A percentile compares a stretch with the other conserved stretches of the same genome.
Conservation (phyloP, 2,113 vertebrate genomes). For the Heterotis niloticus region DNA sequence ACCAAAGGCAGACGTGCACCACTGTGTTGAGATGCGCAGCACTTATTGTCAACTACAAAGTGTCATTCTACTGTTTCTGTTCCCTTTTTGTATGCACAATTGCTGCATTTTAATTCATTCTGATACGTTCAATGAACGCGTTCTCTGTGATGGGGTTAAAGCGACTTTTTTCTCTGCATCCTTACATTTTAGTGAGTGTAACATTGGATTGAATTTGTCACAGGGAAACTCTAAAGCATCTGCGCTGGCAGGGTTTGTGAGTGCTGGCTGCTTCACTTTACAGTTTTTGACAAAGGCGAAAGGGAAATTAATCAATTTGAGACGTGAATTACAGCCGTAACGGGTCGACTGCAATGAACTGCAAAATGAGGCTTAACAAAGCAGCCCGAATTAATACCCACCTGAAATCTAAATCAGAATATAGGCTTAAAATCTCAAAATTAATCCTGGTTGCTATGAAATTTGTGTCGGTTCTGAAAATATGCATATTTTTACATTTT, state of each 20-base stretch:
- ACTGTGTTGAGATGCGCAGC: too few relatives aligned
- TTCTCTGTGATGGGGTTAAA: not conserved
- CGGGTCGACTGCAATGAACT: not conserved
- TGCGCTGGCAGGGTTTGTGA: not conserved
- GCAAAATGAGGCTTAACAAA: not conserved
- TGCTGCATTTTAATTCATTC: constrained; percentile 3
- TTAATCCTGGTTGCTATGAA: constrained; percentile 6
- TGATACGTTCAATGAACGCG: not conserved
- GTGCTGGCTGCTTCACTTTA: not conserved
- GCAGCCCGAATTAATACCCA: not conserved
- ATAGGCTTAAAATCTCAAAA: not conserved
- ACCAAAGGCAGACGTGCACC: too few relatives aligned
- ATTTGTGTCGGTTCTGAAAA: not conserved
- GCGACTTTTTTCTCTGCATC: not conserved
- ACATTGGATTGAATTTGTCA: constrained; percentile 3
- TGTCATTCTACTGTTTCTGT: not conserved
- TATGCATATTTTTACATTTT: not conserved
- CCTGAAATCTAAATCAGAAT: constrained; percentile 2
- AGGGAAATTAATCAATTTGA: constrained; percentile 5
- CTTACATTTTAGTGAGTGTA: not conserved
- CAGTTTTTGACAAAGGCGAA: not conserved
- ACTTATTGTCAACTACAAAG: not conserved
- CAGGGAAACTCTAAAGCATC: not conserved
- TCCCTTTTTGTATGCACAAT: not conserved
- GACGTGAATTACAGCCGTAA: not conserved